Percentiles rank a stretch among this genome's conserved stretches.
These are phyloP conservation scores for Hemithea aestivaria DNA, from an alignment of 2,888 invertebrate genomes.

Conservation along the genomic window DNA sequence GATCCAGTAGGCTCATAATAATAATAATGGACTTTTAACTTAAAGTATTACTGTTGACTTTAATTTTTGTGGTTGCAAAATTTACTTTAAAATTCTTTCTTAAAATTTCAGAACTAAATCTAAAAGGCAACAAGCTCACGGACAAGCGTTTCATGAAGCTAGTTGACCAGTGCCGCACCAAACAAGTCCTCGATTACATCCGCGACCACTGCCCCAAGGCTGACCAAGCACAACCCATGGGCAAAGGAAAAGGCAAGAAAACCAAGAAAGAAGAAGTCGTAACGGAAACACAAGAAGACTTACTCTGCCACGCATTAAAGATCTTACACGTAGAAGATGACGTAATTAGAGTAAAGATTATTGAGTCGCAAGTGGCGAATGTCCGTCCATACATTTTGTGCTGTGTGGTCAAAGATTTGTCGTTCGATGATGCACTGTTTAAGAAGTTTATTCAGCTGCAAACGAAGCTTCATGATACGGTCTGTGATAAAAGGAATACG, in stretches of 20 bases:
- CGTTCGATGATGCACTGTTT: conserved; percentile 81
- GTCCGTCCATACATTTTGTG: conserved; percentile 86
- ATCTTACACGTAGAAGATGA: conserved; percentile 74
- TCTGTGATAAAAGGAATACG: conserved; percentile 87
- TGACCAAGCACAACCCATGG: conserved; percentile 41
- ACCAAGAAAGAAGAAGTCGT: conserved; percentile 61
- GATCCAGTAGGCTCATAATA: too few relatives aligned
- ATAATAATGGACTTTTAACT: too few relatives aligned
- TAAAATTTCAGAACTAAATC: conserved; percentile 78
- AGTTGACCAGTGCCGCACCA: conserved; percentile 85
- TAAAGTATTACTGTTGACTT: too few relatives aligned
- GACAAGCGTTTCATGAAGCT: conserved; percentile 87
- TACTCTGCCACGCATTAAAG: conserved; percentile 60
- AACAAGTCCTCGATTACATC: conserved; percentile 88
- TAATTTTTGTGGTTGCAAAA: too few relatives aligned
- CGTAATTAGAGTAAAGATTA: conserved; percentile 68
- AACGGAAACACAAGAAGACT: conserved; percentile 43
- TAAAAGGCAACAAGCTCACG: conserved; percentile 85
- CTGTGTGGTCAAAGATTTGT: conserved; percentile 83
- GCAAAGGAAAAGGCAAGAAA: conserved; percentile 59
- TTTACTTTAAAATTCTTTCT: neutral
- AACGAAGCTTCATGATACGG: conserved; percentile 85
- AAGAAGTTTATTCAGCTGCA: conserved; percentile 89
- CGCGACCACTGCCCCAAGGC: conserved; percentile 80
- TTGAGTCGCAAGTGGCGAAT: conserved; percentile 75